phyloP scores from a whole-genome alignment of 2,888 invertebrate genomes.

The Troides aeacus region DNA sequence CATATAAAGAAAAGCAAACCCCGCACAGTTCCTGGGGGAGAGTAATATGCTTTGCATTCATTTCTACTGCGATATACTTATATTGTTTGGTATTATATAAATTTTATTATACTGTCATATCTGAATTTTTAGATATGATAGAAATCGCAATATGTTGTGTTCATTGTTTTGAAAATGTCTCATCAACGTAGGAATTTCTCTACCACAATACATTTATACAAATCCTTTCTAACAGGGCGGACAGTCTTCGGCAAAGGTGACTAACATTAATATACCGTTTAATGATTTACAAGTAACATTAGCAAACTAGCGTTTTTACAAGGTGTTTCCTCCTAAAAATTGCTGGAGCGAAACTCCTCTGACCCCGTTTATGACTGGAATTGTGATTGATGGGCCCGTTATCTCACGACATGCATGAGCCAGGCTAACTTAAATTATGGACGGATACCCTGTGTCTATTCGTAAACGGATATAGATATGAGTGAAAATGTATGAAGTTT shows the following conservation, averaged over 20 bases:
- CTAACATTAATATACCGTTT: too few relatives aligned
- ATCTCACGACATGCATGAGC: constrained; percentile 60
- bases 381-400: constrained; percentile 72
- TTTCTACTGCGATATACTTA: background rate
- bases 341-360: constrained; percentile 5
- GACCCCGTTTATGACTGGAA: constrained; percentile 61
- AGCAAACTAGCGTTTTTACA: background rate
- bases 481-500: too few relatives aligned
- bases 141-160: too few relatives aligned
- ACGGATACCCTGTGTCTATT: constrained; percentile 41
- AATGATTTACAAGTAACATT: background rate
- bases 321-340: constrained; percentile 10
- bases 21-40: constrained; percentile 15
- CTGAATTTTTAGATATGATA: too few relatives aligned
- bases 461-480: background rate
- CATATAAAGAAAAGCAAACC: background rate
- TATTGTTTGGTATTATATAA: background rate
- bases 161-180: too few relatives aligned
- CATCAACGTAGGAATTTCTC: too few relatives aligned
- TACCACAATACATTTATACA: too few relatives aligned
- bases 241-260: too few relatives aligned
- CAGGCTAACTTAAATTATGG: constrained; percentile 57
- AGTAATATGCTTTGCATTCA: background rate
- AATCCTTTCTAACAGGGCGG: too few relatives aligned
- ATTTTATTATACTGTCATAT: too few relatives aligned